Conservation (phyloP, 2,888 invertebrate genomes). For the Fragum sueziense region DNA sequence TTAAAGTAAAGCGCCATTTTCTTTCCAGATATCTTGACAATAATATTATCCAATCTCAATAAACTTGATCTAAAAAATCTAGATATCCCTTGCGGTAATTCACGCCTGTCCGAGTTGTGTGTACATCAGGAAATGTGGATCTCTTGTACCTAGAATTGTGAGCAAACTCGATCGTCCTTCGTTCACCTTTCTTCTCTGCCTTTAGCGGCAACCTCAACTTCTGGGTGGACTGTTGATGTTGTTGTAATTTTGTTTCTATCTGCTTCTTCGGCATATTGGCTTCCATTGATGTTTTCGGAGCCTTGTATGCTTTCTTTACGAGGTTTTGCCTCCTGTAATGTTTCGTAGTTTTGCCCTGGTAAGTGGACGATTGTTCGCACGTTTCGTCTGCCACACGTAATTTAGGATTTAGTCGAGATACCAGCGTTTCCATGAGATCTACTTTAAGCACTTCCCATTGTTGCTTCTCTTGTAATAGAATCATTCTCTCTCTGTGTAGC, state of each 20-base stretch:
- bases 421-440: constrained; percentile 44
- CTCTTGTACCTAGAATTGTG: neutral
- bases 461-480: constrained; percentile 49
- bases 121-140: constrained; percentile 28
- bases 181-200: neutral
- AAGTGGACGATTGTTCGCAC: no score
- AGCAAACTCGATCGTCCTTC: neutral
- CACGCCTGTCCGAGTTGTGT: neutral
- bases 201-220: neutral
- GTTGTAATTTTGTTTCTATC: neutral
- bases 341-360: no score
- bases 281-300: constrained; percentile 5
- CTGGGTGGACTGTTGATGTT: no score
- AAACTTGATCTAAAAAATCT: no score
- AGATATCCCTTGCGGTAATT: constrained; percentile 39
- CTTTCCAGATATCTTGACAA: no score
- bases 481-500: constrained; percentile 48
- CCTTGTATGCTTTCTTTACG: constrained; percentile 9
- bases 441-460: constrained; percentile 57
- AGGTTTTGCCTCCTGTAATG: no score
- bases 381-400: constrained; percentile 8
- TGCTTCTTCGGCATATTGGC: constrained; percentile 41
- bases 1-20: no score
- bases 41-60: no score
- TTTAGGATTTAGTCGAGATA: constrained; percentile 39